phyloP scores from a whole-genome alignment of 2,888 invertebrate species.

The Keiferia lycopersicella region DNA sequence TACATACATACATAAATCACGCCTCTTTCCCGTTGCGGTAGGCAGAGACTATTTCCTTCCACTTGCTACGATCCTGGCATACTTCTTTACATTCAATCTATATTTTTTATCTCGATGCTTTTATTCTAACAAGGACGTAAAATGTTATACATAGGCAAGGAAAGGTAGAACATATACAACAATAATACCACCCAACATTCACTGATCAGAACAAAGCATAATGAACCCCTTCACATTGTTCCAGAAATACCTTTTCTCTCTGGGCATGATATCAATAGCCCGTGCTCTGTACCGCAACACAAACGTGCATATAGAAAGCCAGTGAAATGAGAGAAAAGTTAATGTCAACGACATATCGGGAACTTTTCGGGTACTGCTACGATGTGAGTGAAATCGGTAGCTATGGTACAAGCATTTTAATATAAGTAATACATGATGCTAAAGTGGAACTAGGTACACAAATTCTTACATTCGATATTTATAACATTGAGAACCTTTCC shows the following conservation, averaged over 20 bases:
- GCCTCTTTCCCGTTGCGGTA: too few relatives aligned
- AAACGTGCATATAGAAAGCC: not conserved
- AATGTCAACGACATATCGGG: not conserved
- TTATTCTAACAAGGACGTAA: too few relatives aligned
- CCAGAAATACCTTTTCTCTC: not conserved
- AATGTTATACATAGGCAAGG: too few relatives aligned
- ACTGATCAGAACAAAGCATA: not conserved
- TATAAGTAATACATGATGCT: too few relatives aligned
- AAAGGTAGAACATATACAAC: not conserved
- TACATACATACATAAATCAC: too few relatives aligned
- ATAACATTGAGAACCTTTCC: too few relatives aligned
- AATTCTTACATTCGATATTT: too few relatives aligned
- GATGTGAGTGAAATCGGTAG: not conserved
- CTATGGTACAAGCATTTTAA: not conserved
- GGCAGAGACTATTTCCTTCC: too few relatives aligned
- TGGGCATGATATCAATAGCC: constrained; percentile 3
- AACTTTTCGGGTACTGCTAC: not conserved
- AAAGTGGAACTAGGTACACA: too few relatives aligned
- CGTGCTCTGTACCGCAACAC: not conserved
- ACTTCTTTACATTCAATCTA: too few relatives aligned
- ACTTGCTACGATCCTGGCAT: too few relatives aligned
- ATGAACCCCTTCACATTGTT: constrained; percentile 7
- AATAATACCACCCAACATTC: not conserved
- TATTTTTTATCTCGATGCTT: too few relatives aligned
- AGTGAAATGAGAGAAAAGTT: not conserved